Percentiles rank a stretch among this genome's conserved stretches.
Evolutionary conservation across 2,797 vertebrate species (phyloP).

Genomic region (Chaetodon trifasciatus): DNA sequence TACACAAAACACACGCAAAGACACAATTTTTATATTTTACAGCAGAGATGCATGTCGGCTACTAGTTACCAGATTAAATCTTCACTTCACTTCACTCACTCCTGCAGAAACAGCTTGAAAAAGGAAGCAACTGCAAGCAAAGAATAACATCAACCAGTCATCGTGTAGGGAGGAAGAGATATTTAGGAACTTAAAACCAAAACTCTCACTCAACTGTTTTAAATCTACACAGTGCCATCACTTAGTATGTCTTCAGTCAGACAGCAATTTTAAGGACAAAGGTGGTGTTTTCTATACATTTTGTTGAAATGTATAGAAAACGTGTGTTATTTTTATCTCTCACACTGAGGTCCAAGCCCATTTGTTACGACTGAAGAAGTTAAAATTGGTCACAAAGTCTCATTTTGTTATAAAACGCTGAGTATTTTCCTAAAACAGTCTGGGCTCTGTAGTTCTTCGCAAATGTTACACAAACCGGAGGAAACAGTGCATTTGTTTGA

Average conservation of each 20-base stretch:
- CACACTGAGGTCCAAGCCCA: neutral
- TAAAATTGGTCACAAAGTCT: neutral
- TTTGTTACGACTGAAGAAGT: neutral
- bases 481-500: neutral
- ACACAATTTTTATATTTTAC: conserved; percentile 21
- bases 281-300: neutral
- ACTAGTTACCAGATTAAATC: conserved; percentile 1
- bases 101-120: conserved; percentile 26
- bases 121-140: neutral
- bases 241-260: neutral
- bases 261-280: neutral
- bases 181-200: neutral
- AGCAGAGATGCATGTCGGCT: conserved; percentile 24
- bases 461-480: neutral
- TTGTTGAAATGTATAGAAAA: neutral
- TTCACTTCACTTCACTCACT: neutral
- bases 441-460: neutral
- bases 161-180: neutral
- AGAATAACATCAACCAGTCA: conserved; percentile 2
- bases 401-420: too few relatives aligned
- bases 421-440: neutral
- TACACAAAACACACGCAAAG: conserved; percentile 40
- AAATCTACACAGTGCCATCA: neutral
- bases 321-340: too few relatives aligned
- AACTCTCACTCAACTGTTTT: neutral